Evolutionary conservation across 2,113 vertebrate species (phyloP), one percentile per base, ranked within the genome.

Genomic region (Fregetta grallaria): DNA sequence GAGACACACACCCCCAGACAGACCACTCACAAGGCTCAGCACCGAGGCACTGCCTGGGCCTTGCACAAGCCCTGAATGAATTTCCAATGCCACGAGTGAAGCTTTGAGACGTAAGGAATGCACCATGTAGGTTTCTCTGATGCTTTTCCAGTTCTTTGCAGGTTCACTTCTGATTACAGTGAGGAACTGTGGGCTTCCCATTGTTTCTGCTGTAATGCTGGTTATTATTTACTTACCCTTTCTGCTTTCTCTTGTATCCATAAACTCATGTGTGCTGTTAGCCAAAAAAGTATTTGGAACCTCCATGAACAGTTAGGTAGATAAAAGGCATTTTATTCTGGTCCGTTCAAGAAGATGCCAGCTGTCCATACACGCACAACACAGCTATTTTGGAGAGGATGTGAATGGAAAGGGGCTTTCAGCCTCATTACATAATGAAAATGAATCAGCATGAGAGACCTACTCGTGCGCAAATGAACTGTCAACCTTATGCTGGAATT

Each of bases 341-440:
- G 30, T 15, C 56, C 32, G 7, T 89, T 95, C 49, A 75, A 71
- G 68, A 89, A 49, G 53, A 32, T 3, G 32, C 47, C 73, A 81
- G 80, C 76, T 68, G 52, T 40, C 61, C 13, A 5, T 8, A 59
- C 6, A 1, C 8, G 34, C 50, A 20, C 42, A 78, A 49, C 36
- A 72, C 84, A 73, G 85, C 86, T 92, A n/a, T 85, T 95, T 63
- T 49, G 53, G 49, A 71, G 47, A 86, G 59, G 18, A 25, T 15
- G 34, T 47, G 27, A 94, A 92, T 32, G 62, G 75, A 77, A 80
- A 70, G 34, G 22, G 79, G 70, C 86, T 94, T 94, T 92, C 83
- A 78, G 79, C 40, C 49, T 81, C 44, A 5, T 59, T 75, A 68
- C 72, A 32, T 56, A 89, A 92, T 52, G 76, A 86, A 73, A 93